Percentiles rank a stretch among this genome's conserved stretches.
These are phyloP conservation scores for Grammomys dolichurus DNA, from an alignment of 2,113 vertebrate species.

Conservation along the genomic window DNA sequence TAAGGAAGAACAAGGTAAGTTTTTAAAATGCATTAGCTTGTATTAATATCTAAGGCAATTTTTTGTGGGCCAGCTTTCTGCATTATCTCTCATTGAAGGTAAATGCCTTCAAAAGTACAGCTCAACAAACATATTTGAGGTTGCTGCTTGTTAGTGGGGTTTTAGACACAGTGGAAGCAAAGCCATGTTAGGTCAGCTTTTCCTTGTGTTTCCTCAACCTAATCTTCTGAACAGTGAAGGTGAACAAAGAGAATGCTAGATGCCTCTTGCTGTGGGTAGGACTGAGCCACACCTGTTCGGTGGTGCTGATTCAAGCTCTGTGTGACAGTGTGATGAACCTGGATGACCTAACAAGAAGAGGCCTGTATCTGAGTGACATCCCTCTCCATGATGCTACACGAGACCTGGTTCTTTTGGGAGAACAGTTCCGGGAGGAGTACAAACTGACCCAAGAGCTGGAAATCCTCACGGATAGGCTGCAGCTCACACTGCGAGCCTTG, in stretches of 20 bases:
- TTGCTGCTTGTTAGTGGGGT: neutral
- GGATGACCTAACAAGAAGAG: slow-evolving; percentile 96
- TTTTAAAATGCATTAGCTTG: neutral
- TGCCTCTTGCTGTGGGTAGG: neutral
- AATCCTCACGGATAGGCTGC: slow-evolving; percentile 97
- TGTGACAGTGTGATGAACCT: slow-evolving; percentile 96
- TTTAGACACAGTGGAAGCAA: neutral
- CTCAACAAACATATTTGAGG: neutral
- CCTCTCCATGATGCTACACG: slow-evolving; percentile 97
- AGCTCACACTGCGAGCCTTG: slow-evolving; percentile 96
- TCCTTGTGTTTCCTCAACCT: neutral
- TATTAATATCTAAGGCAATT: neutral
- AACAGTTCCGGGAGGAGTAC: slow-evolving; percentile 99
- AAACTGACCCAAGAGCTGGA: slow-evolving; percentile 98
- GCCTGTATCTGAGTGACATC: slow-evolving; percentile 98
- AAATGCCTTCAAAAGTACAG: neutral
- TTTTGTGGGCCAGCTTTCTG: neutral
- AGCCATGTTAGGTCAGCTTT: neutral
- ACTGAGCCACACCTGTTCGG: rapidly evolving
- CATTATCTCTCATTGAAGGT: neutral
- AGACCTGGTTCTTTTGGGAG: slow-evolving; percentile 97
- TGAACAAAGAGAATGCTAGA: too few species aligned
- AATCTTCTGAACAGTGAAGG: neutral
- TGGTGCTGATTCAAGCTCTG: neutral
- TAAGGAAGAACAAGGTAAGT: neutral